Percentiles rank a stretch among this genome's conserved stretches.
Evolutionary conservation across 2,888 invertebrate species (phyloP).

Genomic region (Antitype chi): DNA sequence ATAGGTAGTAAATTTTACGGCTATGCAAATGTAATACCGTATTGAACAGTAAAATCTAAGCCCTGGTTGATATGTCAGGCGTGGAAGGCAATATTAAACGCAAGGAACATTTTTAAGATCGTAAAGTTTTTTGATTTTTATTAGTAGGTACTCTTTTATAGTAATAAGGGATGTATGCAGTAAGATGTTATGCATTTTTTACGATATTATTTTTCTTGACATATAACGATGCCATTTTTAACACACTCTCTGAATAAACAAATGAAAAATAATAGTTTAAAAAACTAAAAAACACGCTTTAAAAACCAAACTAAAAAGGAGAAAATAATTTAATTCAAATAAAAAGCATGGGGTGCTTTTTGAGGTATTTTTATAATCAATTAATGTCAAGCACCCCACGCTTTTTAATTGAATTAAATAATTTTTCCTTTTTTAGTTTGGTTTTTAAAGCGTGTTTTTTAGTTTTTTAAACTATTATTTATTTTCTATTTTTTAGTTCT

Average conservation of each 20-base stretch:
- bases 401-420: too few species aligned
- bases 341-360: too few species aligned
- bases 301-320: too few species aligned
- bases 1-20: slow-evolving; percentile 88
- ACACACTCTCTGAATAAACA: neutral
- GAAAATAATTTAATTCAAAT: too few species aligned
- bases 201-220: slow-evolving; percentile 37
- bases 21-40: slow-evolving; percentile 87
- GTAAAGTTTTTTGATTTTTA: slow-evolving; percentile 67
- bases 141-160: slow-evolving; percentile 65
- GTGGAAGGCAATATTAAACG: slow-evolving; percentile 76
- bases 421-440: too few species aligned
- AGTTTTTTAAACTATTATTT: too few species aligned
- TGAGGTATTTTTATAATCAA: too few species aligned
- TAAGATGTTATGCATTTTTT: slow-evolving; percentile 62
- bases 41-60: slow-evolving; percentile 85
- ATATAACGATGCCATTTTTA: slow-evolving; percentile 7
- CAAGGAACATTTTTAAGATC: slow-evolving; percentile 67
- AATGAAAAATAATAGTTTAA: neutral
- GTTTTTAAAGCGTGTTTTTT: too few species aligned
- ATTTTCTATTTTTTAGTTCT: too few species aligned
- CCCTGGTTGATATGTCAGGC: slow-evolving; percentile 77
- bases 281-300: too few species aligned
- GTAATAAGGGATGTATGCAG: slow-evolving; percentile 61
- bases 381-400: too few species aligned